These are phyloP conservation scores for Camponotus pennsylvanicus DNA, from an alignment of 1,140 invertebrate genomes.

Conservation along the genomic window DNA sequence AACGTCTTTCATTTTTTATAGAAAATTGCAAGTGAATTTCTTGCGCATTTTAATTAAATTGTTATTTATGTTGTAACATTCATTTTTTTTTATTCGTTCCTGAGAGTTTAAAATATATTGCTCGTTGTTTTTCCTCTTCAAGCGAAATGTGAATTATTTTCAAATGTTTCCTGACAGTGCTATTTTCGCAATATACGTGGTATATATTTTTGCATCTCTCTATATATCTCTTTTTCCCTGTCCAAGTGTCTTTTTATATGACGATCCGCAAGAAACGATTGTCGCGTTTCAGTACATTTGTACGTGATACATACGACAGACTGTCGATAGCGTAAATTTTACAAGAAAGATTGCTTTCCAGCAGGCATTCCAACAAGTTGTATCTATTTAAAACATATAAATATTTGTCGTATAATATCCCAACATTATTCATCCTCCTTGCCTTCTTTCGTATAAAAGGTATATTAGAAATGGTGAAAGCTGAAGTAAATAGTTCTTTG, in stretches of 20 bases:
- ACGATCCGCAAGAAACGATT: conserved; percentile 53
- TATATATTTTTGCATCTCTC: conserved; percentile 24
- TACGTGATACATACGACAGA: conserved; percentile 41
- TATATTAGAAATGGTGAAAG: conserved; percentile 57
- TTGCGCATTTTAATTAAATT: conserved; percentile 31
- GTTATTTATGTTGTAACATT: background rate
- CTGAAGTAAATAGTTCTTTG: conserved; percentile 56
- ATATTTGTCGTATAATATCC: conserved; percentile 29
- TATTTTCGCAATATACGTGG: conserved; percentile 11
- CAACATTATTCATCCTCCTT: conserved; percentile 21
- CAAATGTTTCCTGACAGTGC: conserved; percentile 18
- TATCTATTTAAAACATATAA: conserved; percentile 51
- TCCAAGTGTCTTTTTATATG: conserved; percentile 54
- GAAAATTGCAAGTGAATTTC: background rate
- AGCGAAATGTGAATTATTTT: conserved; percentile 45
- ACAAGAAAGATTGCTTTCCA: conserved; percentile 57
- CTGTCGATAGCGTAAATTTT: conserved; percentile 54
- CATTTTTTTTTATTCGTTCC: background rate
- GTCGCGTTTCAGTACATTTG: conserved; percentile 38
- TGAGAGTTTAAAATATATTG: conserved; percentile 21
- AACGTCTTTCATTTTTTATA: background rate
- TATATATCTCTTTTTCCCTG: conserved; percentile 19
- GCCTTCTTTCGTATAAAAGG: conserved; percentile 34
- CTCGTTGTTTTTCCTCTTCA: background rate
- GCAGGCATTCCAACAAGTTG: conserved; percentile 41